Evolutionary conservation across 2,888 invertebrate genomes (phyloP), one percentile per base, ranked within the genome.

Genomic region (Carcina quercana): DNA sequence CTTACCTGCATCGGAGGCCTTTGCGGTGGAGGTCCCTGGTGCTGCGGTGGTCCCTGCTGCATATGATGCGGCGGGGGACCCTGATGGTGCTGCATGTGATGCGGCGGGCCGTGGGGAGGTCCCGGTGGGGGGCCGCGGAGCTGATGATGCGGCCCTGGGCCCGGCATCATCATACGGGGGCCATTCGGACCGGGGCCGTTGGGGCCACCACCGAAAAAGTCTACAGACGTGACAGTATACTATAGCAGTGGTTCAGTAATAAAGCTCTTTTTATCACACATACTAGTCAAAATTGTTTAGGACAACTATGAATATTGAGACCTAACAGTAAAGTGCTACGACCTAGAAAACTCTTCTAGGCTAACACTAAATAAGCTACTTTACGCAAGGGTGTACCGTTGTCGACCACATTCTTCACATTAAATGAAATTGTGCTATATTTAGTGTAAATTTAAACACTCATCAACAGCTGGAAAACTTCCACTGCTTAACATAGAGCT

Each of bases 1-100:
- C 34, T 30, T 46, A 79, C 82, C 67, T 79, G 83, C 88, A 87
- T 88, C 35, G 87, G 89, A 8, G 88, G 88, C 36, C 88, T 80
- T 44, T 87, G 87, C 8, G 82, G 80, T 1, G 85, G 85, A 0
- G 84, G 83, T 36, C 87, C 79, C 53, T 85, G 35, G 44, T 85
- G 87, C 30, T 87, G 86, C 25, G 87, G 86, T 35, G 86, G 75
- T 55, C 85, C 82, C 28, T 80, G 82, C 34, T 55, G 67, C 64
- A 72, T 49, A 38, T 72, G 74, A 30, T 74, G 74, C 40, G 80
- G 76, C 22, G 78, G 75, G 3, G 73, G 84, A 14, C 82, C 80
- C 50, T 78, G 79, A 40, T 80, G 82, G 48, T 70, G 75, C 35
- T 56, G 73, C 65, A 79, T 61, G 44, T 31, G 31, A 78, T 47